Conservation (phyloP, 2,797 vertebrate genomes). For the Poeciliopsis infans region DNA sequence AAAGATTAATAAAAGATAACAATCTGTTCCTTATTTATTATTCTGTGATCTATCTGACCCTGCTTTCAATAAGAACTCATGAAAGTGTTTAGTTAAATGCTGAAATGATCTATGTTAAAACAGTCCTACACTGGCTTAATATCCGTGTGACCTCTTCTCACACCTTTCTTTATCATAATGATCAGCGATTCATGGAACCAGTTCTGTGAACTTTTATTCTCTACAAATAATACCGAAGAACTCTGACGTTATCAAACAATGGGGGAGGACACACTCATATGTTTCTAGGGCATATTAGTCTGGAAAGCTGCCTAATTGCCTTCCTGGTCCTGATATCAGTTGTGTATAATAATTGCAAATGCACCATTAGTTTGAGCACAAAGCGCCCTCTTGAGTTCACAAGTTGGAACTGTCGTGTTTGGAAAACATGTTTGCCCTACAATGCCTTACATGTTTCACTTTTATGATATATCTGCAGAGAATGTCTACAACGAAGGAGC, state of each 20-base stretch:
- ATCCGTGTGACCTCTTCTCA: neutral
- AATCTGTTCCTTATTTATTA: neutral
- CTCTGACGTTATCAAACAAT: neutral
- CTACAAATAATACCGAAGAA: neutral
- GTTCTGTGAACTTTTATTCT: neutral
- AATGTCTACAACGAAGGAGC: neutral
- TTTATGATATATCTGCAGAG: neutral
- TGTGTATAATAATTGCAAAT: neutral
- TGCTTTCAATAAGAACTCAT: neutral
- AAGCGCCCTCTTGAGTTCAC: constrained; percentile 62
- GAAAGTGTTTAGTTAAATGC: neutral
- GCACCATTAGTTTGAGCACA: neutral
- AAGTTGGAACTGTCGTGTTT: neutral
- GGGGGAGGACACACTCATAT: neutral
- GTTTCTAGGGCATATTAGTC: neutral
- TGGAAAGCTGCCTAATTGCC: neutral
- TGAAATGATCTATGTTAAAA: neutral
- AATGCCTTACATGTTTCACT: neutral
- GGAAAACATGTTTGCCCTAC: neutral
- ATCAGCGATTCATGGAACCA: neutral
- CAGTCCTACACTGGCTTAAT: neutral
- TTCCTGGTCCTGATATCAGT: neutral
- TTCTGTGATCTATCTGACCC: neutral
- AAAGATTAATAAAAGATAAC: neutral
- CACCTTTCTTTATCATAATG: neutral